Conservation (phyloP, 2,888 invertebrate genomes). For the Caenorhabditis sp. region DNA sequence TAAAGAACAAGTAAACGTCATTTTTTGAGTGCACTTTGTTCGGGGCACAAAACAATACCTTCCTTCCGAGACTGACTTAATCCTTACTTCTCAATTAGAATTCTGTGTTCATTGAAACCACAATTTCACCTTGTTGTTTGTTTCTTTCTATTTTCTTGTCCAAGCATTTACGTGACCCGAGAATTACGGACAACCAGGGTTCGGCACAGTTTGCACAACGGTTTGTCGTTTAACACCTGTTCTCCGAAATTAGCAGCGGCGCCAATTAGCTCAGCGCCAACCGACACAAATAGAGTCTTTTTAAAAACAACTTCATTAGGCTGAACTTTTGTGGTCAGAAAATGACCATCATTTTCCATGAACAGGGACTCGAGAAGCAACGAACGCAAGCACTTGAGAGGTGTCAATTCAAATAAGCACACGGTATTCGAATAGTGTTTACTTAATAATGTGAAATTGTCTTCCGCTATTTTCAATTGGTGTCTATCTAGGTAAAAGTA, state of each 20-base stretch:
- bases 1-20: not conserved
- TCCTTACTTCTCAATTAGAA: slow-evolving; percentile 37
- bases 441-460: slow-evolving; percentile 59
- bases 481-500: slow-evolving; percentile 40
- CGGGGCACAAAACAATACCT: slow-evolving; percentile 22
- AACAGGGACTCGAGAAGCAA: slow-evolving; percentile 14
- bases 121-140: slow-evolving; percentile 30
- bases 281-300: slow-evolving; percentile 8
- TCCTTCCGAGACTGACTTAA: slow-evolving; percentile 27
- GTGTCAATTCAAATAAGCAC: slow-evolving; percentile 68
- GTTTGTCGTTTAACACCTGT: slow-evolving; percentile 47
- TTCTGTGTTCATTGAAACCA: slow-evolving; percentile 29
- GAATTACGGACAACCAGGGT: slow-evolving; percentile 49
- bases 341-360: slow-evolving; percentile 39
- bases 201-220: slow-evolving; percentile 58
- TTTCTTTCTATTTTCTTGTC: slow-evolving; percentile 53
- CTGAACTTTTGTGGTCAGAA: slow-evolving; percentile 15
- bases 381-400: slow-evolving; percentile 64
- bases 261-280: slow-evolving; percentile 7
- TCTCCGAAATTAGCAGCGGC: slow-evolving; percentile 35
- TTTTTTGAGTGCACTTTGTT: slow-evolving; percentile 9
- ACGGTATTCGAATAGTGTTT: slow-evolving; percentile 57
- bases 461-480: slow-evolving; percentile 57
- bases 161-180: slow-evolving; percentile 56
- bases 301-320: slow-evolving; percentile 23